Evolutionary conservation across 2,113 vertebrate genomes (phyloP).

Genomic region (Asarcornis scutulata): DNA sequence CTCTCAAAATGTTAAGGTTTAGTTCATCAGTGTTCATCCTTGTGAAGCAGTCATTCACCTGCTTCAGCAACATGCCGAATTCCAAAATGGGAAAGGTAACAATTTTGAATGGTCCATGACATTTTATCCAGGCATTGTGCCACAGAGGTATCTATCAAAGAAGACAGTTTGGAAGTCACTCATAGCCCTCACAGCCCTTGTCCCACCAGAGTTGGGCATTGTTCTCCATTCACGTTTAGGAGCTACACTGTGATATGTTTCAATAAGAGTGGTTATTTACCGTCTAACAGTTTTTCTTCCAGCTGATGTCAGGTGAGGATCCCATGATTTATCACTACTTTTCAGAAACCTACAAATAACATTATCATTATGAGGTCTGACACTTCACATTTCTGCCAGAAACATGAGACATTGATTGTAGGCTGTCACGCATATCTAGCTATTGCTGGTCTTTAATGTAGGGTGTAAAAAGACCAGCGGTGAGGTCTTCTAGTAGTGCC

Average conservation of each 20-base stretch:
- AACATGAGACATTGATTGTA: background rate
- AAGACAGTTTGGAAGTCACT: background rate
- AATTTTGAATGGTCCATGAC: background rate
- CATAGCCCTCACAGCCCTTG: background rate
- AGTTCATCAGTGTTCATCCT: background rate
- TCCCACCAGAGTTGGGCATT: background rate
- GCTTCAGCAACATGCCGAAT: background rate
- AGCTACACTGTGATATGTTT: background rate
- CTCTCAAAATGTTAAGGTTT: background rate
- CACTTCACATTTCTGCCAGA: background rate
- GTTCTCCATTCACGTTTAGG: background rate
- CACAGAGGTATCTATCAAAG: background rate
- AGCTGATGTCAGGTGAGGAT: background rate
- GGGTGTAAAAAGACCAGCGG: background rate
- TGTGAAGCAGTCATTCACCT: background rate
- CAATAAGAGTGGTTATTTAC: background rate
- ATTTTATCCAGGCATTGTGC: background rate
- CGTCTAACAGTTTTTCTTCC: background rate
- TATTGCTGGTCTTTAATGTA: background rate
- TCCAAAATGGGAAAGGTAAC: background rate
- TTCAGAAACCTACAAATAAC: background rate
- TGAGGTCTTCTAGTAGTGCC: background rate
- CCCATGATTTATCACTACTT: background rate
- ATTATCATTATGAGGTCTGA: background rate
- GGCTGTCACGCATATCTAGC: background rate